phyloP scores from a whole-genome alignment of 2,797 vertebrate genomes.

The Orestias chungarensis region DNA sequence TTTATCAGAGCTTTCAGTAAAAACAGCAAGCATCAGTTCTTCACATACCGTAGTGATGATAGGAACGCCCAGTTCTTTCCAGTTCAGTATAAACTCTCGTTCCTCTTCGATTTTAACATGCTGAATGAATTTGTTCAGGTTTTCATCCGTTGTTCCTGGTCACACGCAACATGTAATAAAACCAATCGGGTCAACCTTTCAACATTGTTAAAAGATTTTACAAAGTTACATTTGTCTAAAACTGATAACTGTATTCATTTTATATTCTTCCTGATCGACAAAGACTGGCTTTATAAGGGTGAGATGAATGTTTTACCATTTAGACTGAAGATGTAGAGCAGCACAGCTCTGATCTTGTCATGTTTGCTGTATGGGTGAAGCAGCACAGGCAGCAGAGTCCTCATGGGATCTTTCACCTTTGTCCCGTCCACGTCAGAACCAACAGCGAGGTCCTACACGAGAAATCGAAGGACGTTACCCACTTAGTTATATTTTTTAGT shows the following conservation, averaged over 20 bases:
- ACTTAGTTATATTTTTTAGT: too few species aligned
- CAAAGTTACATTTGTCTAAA: neutral
- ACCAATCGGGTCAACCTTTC: neutral
- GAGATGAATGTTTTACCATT: conserved; percentile 78
- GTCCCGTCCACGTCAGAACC: conserved; percentile 90
- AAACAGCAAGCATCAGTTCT: neutral
- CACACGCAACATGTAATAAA: neutral
- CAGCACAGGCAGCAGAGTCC: conserved; percentile 93
- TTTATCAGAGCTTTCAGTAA: neutral
- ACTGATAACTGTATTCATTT: neutral
- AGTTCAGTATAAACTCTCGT: conserved; percentile 92
- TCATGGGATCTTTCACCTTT: conserved; percentile 94
- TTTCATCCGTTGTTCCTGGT: conserved; percentile 94
- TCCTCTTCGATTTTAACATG: conserved; percentile 92
- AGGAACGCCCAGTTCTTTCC: conserved; percentile 92
- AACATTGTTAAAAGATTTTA: neutral
- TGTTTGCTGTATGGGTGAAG: conserved; percentile 84
- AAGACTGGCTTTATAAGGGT: neutral
- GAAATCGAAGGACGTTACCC: neutral
- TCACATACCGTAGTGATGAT: conserved; percentile 82
- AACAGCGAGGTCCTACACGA: conserved; percentile 87
- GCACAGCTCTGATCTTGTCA: conserved; percentile 94
- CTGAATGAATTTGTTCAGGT: conserved; percentile 94
- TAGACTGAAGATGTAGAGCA: conserved; percentile 96
- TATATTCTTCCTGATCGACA: too few species aligned